A percentile compares a stretch with the other conserved stretches of the same genome.
phyloP scores from a whole-genome alignment of 2,113 vertebrate species.

The Gasterosteus nipponicus region DNA sequence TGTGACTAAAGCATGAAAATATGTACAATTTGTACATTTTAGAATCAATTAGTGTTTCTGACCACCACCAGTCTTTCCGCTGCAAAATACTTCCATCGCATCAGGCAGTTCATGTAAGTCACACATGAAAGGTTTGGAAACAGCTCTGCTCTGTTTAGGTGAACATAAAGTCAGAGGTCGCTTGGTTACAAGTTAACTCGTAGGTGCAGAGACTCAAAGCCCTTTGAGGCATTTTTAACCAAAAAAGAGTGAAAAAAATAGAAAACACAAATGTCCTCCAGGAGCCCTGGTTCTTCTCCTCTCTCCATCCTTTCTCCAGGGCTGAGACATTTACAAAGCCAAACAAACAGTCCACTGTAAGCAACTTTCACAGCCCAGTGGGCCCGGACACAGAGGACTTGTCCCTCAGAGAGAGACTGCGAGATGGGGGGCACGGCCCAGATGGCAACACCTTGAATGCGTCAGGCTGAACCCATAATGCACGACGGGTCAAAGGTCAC shows the following conservation, averaged over 20 bases:
- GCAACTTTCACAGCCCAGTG: slow-evolving; percentile 73
- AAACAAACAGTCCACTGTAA: slow-evolving; percentile 71
- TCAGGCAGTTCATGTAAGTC: not conserved
- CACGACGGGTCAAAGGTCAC: slow-evolving; percentile 67
- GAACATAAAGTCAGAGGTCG: slow-evolving; percentile 34
- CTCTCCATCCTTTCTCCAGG: slow-evolving; percentile 50
- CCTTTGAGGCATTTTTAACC: slow-evolving; percentile 34
- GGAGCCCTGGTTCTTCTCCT: slow-evolving; percentile 35
- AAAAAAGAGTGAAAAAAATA: slow-evolving; percentile 11
- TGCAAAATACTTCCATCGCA: slow-evolving; percentile 3
- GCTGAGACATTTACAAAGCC: slow-evolving; percentile 63
- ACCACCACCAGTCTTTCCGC: not conserved
- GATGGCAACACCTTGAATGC: slow-evolving; percentile 77
- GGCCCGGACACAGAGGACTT: slow-evolving; percentile 64
- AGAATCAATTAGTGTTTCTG: not conserved
- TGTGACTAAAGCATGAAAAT: not conserved
- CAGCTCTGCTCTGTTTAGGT: slow-evolving; percentile 23
- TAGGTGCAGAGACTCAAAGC: slow-evolving; percentile 28
- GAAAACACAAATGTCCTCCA: slow-evolving; percentile 54
- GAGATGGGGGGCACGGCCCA: slow-evolving; percentile 38
- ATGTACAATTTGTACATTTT: not conserved
- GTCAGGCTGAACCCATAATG: slow-evolving; percentile 65
- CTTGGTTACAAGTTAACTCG: slow-evolving; percentile 58
- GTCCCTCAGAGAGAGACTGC: slow-evolving; percentile 45
- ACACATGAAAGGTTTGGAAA: slow-evolving; percentile 17